phyloP scores from a whole-genome alignment of 2,113 vertebrate species.

The Anseranas semipalmata region DNA sequence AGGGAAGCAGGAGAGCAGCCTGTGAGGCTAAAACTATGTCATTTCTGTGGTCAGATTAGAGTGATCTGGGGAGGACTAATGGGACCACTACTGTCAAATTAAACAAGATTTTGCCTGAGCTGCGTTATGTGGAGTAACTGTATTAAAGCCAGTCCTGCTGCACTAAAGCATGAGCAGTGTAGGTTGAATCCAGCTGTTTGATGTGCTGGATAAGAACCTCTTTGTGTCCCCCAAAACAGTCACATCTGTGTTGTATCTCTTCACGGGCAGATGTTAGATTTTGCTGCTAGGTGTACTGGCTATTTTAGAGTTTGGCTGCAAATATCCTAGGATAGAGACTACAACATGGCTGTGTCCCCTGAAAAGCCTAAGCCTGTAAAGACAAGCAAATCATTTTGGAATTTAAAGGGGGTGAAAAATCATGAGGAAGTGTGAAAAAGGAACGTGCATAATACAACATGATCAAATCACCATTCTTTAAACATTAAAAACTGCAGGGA shows the following conservation, averaged over 20 bases:
- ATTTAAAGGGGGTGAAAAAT: background rate
- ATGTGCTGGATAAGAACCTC: background rate
- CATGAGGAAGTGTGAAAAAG: background rate
- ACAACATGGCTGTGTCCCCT: fast-evolving
- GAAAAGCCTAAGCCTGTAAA: background rate
- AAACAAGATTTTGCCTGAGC: background rate
- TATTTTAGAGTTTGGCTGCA: background rate
- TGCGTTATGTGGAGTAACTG: background rate
- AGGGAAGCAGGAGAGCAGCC: background rate
- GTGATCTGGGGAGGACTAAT: background rate
- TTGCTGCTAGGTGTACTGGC: background rate
- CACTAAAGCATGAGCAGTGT: background rate
- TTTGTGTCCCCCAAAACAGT: background rate
- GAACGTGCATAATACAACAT: background rate
- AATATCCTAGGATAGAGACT: background rate
- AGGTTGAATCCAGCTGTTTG: background rate
- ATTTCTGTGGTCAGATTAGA: background rate
- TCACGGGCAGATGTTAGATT: background rate
- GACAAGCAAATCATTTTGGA: fast-evolving
- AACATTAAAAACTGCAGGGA: background rate
- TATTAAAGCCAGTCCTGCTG: background rate
- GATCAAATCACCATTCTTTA: background rate
- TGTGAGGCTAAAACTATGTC: fast-evolving
- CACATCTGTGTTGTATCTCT: background rate
- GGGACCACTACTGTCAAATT: background rate